Evolutionary conservation across 2,888 invertebrate species (phyloP).

Genomic region (Blomia tropicalis): DNA sequence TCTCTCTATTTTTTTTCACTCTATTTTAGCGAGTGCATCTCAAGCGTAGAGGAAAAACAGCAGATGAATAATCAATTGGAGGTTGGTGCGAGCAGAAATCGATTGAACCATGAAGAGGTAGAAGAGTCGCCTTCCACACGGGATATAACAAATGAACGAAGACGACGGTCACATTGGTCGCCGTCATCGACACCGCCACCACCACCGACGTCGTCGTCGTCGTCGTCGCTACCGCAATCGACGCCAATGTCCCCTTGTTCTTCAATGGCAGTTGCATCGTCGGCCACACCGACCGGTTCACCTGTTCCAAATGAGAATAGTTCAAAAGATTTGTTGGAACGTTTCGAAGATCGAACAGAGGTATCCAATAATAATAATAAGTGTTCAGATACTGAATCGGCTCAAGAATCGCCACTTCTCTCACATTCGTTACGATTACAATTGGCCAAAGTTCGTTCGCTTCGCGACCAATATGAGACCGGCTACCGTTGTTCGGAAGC

Average conservation of each 20-base stretch:
- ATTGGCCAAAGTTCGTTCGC: slow-evolving; percentile 7
- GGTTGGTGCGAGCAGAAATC: not conserved
- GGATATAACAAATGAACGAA: too few species aligned
- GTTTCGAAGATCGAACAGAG: too few species aligned
- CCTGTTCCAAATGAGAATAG: too few species aligned
- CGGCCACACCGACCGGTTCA: too few species aligned
- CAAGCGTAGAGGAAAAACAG: slow-evolving; percentile 8
- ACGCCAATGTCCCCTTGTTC: not conserved
- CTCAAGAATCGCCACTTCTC: not conserved
- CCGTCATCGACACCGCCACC: not conserved
- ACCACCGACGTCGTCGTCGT: not conserved
- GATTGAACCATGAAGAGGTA: not conserved
- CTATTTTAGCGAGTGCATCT: slow-evolving; percentile 11
- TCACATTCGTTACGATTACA: slow-evolving; percentile 16
- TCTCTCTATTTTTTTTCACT: too few species aligned
- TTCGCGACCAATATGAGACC: slow-evolving; percentile 22
- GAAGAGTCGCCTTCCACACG: too few species aligned
- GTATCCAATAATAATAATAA: too few species aligned
- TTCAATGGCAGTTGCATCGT: too few species aligned
- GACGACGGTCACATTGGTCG: too few species aligned
- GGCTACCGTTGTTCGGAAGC: slow-evolving; percentile 16
- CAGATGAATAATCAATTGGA: slow-evolving; percentile 12
- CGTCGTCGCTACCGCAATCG: not conserved
- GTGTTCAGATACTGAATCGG: too few species aligned
- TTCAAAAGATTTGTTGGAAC: too few species aligned